phyloP scores from a whole-genome alignment of 1,140 invertebrate species.

The Liolophura sinensis region DNA sequence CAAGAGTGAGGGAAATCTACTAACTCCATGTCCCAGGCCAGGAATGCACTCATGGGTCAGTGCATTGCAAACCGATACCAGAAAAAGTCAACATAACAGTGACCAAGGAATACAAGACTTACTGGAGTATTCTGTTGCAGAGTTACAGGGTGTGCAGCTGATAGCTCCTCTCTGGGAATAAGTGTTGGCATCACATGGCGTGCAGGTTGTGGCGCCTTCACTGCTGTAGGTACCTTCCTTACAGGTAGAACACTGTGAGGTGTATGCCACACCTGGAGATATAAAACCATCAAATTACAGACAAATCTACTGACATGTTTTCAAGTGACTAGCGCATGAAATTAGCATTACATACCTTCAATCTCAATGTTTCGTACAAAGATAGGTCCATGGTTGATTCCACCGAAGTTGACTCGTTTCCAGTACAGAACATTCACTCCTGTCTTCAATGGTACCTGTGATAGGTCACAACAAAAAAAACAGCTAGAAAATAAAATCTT shows the following conservation, averaged over 20 bases:
- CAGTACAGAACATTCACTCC: constrained; percentile 64
- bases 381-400: background rate
- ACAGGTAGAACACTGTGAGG: constrained; percentile 66
- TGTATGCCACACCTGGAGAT: constrained; percentile 65
- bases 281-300: background rate
- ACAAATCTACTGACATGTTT: too few species aligned
- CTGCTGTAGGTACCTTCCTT: constrained; percentile 63
- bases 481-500: constrained; percentile 7
- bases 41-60: too few species aligned
- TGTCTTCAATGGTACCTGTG: constrained; percentile 50
- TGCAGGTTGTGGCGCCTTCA: constrained; percentile 59
- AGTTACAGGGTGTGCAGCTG: constrained; percentile 61
- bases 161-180: constrained; percentile 59
- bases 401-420: constrained; percentile 36
- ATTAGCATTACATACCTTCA: too few species aligned
- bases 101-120: constrained; percentile 19
- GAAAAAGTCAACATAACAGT: background rate
- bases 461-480: constrained; percentile 8
- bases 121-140: constrained; percentile 57
- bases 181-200: constrained; percentile 60
- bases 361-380: background rate
- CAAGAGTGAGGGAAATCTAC: too few species aligned
- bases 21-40: too few species aligned
- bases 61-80: too few species aligned
- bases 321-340: too few species aligned